Base-by-base conservation (phyloP, 2,888 invertebrate genomes). In the Ophion ventricosus region DNA sequence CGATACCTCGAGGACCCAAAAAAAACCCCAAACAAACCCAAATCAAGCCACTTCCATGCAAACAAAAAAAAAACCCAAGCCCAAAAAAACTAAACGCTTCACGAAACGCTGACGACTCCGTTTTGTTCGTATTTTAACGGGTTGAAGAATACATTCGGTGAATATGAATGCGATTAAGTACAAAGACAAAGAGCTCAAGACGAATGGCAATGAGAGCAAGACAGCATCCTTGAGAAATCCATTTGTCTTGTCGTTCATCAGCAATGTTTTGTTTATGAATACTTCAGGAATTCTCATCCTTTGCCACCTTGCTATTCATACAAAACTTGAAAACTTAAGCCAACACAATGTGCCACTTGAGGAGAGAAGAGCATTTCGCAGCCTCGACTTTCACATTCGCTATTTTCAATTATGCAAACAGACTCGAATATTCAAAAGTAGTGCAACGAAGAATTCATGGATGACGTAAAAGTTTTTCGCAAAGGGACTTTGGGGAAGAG, bases 331-430 rank as follows among this genome's bases (percentile, higher is more conserved):
- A 63, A 63, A 43, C 57, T 63, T 23, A 57, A 7, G 49, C 29
- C 63, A 49, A 63, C 61, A 63, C 74, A 74, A 74, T 72, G 59
- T 40, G 26, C 74, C 43, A 63, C 43, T 59, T 40, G 29, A 40
- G 49, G 26, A 25, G 63, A 26, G 14, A 25, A 11, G 61, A 49
- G 49, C 61, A 74, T 74, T 76, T 76, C 56, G 20, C 78, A 61
- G 61, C 29, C 64, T 35, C 57, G 66, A 72, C 63, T 76, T 81
- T 72, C 43, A 72, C 66, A 35, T 77, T 63, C 70, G 49, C 59
- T 35, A 74, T 72, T 77, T 73, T 14, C 29, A 49, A 66, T 77
- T 77, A 82, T 82, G 82, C 20, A 77, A 82, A 82, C 70, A 35
- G 20, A 11, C 23, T 14, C 25, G 49, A 23, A 25, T 23, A 66